Conservation (phyloP, 2,888 invertebrate genomes). For the Chymomyza caudatula region DNA sequence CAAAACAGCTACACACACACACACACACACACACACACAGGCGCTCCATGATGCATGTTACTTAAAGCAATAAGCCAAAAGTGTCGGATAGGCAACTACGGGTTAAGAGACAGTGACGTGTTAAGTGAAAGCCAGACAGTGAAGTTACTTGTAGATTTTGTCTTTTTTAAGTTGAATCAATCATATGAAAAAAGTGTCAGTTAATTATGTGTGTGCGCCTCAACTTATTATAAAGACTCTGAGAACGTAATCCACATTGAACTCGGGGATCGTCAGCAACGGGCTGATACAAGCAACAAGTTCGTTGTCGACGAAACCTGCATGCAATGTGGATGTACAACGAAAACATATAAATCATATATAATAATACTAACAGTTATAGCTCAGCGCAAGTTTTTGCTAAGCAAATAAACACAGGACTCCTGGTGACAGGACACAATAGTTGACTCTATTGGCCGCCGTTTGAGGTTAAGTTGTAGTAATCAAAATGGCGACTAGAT, state of each 20-base stretch:
- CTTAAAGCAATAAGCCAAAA: not conserved
- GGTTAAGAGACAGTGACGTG: not conserved
- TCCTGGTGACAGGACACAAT: no score
- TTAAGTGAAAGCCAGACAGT: not conserved
- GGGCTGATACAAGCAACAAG: slow-evolving; percentile 84
- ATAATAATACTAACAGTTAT: not conserved
- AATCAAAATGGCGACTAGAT: no score
- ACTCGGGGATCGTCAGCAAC: slow-evolving; percentile 92
- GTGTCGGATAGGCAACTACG: not conserved
- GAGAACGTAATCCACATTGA: slow-evolving; percentile 80
- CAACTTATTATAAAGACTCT: no score
- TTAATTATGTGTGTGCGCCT: no score
- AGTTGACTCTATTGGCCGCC: no score
- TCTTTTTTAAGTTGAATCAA: no score
- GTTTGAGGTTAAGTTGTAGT: no score
- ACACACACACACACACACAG: no score
- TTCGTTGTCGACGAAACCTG: slow-evolving; percentile 99
- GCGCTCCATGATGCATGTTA: not conserved
- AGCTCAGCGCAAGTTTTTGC: no score
- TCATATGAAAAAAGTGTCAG: not conserved
- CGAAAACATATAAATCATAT: not conserved
- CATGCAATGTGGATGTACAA: slow-evolving; percentile 84
- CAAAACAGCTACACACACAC: not conserved
- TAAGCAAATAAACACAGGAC: no score
- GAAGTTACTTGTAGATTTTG: no score